phyloP scores from a whole-genome alignment of 2,797 vertebrate species.

The Sarcoramphus papa region DNA sequence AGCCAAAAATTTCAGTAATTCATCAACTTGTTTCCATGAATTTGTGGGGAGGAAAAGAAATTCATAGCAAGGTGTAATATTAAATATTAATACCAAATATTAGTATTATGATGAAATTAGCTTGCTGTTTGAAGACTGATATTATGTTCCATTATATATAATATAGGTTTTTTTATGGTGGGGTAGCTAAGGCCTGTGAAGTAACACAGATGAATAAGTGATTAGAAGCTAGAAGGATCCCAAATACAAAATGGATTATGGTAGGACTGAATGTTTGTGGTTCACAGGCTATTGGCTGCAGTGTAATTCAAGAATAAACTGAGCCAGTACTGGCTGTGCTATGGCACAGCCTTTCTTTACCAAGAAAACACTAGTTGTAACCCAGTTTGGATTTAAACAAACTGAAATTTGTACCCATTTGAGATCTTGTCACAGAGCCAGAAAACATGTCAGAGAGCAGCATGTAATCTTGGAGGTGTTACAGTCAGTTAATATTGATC shows the following conservation, averaged over 20 bases:
- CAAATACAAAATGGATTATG: not conserved
- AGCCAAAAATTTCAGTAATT: not conserved
- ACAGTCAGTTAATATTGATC: constrained; percentile 5
- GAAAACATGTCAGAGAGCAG: constrained; percentile 32
- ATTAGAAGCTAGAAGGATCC: not conserved
- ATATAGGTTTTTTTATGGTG: not conserved
- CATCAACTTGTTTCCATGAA: not conserved
- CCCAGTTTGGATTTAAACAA: constrained; percentile 29
- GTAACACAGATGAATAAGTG: not conserved
- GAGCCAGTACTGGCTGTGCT: not conserved
- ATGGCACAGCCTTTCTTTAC: not conserved
- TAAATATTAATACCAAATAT: not conserved
- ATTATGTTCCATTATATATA: not conserved
- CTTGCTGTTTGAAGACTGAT: not conserved
- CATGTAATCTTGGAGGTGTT: not conserved
- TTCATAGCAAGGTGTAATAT: not conserved
- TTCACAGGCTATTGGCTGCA: not conserved
- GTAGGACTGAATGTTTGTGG: not conserved
- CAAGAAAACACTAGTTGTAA: constrained; percentile 27
- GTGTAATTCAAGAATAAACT: not conserved
- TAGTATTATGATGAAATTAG: not conserved
- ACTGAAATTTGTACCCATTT: constrained; percentile 43
- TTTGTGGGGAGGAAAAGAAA: not conserved
- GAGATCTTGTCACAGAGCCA: constrained; percentile 40
- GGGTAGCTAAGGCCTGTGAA: not conserved